Percentiles rank a stretch among this genome's conserved stretches.
These are phyloP conservation scores for Oreochromis spilurus DNA, from an alignment of 2,113 vertebrate species.

Conservation along the genomic window DNA sequence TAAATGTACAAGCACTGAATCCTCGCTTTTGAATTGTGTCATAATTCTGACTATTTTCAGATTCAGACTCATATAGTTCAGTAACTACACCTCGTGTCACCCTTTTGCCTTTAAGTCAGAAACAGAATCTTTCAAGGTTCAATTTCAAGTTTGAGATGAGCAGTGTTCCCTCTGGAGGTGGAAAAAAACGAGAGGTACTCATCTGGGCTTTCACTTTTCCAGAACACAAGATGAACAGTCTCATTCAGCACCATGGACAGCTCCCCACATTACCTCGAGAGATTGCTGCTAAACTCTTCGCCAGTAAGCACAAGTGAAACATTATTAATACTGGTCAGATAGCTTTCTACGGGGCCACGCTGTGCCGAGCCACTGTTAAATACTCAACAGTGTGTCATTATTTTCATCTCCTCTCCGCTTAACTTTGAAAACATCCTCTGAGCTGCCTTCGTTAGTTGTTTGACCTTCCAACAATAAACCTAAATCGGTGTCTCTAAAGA, in stretches of 20 bases:
- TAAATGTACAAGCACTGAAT: background rate
- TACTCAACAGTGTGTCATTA: background rate
- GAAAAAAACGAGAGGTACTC: background rate
- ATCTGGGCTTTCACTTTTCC: background rate
- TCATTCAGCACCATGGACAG: constrained; percentile 48
- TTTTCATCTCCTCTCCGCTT: background rate
- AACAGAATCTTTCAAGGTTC: constrained; percentile 21
- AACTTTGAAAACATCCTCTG: background rate
- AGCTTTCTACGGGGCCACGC: background rate
- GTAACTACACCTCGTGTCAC: background rate
- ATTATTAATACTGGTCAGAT: background rate
- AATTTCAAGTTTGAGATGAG: constrained; percentile 38
- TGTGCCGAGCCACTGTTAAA: background rate
- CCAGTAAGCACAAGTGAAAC: background rate
- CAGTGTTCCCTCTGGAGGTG: background rate
- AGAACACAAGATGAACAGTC: constrained; percentile 15
- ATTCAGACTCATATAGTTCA: background rate
- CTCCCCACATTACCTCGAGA: background rate
- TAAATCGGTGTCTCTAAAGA: constrained; percentile 33
- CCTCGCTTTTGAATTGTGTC: background rate
- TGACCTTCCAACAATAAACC: constrained; percentile 19
- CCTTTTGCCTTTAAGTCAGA: background rate
- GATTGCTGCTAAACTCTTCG: background rate
- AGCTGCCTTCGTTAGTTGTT: background rate
- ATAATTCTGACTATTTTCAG: background rate